Base-by-base conservation (phyloP, 2,888 invertebrate species). In the Lasioglossum villosulum region DNA sequence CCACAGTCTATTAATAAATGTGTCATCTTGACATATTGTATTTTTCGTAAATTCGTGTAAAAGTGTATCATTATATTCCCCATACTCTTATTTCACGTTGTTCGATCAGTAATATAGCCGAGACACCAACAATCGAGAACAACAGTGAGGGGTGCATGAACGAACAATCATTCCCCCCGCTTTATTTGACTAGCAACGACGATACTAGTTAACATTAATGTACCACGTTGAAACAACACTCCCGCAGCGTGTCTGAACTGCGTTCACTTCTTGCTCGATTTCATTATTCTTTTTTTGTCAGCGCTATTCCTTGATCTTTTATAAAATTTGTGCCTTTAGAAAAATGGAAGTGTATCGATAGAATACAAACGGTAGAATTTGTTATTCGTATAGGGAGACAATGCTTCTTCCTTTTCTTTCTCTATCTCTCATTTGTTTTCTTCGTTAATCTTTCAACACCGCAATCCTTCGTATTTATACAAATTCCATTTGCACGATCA, bases 261-360 rank as follows among this genome's bases (percentile, higher is more conserved):
- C 74, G 77, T 80, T 86, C 66, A 34, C 63, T n/a, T 83, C 45
- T 66, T 68, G 75, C 73, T 89, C 80, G 30, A 52, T 74, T 82
- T 84, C 70, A 42, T 42, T 42, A 12, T 42, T 12, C 14, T 42
- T 23, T 78, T 56, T 75, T 74, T n/a, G 56, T 82, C 74, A 59
- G 30, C 68, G 52, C 73, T 80, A 80, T 70, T 70, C 79, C 80
- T 76, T 78, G 78, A 83, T 86, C 63, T 82, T 42, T 83, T 90
- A 91, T 87, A 91, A 91, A 91, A 89, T 90, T 90, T 90, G 91
- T 90, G 90, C 90, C 86, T 90, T 90, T 86, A 91, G 83, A 90
- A 90, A 90, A 91, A 84, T 90, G 89, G 86, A 90, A 81, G 88
- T 90, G 78, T 88, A 85, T 86, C 48, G 82, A 77, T 89, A 89